A percentile compares a stretch with the other conserved stretches of the same genome.
Conservation (phyloP, 2,888 invertebrate genomes). For the Smittia aterrima region DNA sequence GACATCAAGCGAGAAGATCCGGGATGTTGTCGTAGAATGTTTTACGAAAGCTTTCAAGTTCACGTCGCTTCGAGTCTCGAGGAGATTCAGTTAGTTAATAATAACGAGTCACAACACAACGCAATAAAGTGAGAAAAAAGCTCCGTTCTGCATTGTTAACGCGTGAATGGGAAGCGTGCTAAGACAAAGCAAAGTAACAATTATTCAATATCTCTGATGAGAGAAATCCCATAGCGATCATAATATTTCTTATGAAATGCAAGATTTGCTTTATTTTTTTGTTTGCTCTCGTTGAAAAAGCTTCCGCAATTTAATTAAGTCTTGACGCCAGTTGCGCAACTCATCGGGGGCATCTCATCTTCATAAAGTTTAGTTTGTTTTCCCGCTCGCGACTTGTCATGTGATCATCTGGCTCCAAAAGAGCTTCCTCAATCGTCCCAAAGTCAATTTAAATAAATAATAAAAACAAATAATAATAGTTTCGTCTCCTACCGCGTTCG, state of each 20-base stretch:
- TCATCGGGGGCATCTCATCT: no score
- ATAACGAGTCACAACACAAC: neutral
- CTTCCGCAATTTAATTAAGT: neutral
- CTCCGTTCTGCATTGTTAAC: neutral
- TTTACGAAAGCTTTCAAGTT: constrained; percentile 4
- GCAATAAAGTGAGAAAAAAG: neutral
- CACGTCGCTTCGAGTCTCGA: neutral
- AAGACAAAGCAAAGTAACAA: neutral
- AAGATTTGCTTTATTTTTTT: neutral
- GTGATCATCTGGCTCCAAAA: no score
- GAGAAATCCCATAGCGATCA: constrained; percentile 5
- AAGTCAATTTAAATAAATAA: no score
- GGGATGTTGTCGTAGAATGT: neutral
- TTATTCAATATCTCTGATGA: constrained; percentile 17
- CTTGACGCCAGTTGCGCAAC: no score
- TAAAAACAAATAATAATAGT: no score
- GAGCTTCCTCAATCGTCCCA: no score
- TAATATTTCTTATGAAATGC: no score
- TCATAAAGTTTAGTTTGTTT: no score
- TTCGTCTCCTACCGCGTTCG: neutral
- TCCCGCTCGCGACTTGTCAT: no score
- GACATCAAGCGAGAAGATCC: neutral
- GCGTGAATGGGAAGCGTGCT: neutral
- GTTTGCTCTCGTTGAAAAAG: no score
- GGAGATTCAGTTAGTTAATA: neutral